Evolutionary conservation across 2,113 vertebrate species (phyloP).

Genomic region (Carassius carassius): DNA sequence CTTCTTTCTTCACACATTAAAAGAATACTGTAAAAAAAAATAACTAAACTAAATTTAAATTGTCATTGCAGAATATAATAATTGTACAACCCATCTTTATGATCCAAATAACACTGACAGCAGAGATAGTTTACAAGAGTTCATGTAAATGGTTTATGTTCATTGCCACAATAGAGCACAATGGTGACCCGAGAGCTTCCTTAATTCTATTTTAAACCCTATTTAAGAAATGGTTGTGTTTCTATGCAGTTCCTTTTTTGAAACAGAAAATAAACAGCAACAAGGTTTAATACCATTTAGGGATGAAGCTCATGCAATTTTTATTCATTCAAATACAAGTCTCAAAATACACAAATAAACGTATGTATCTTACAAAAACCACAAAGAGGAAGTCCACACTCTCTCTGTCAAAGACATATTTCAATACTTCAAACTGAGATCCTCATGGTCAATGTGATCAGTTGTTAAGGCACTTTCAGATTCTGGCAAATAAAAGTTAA

Average conservation of each 20-base stretch:
- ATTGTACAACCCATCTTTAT: background rate
- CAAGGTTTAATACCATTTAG: background rate
- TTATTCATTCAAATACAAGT: background rate
- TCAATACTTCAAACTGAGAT: background rate
- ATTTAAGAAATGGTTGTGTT: background rate
- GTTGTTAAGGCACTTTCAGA: background rate
- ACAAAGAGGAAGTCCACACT: background rate
- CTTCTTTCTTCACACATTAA: background rate
- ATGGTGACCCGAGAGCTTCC: background rate
- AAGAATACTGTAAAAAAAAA: background rate
- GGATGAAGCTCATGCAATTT: background rate
- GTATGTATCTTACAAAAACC: background rate
- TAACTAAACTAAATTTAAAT: background rate
- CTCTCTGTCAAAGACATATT: background rate
- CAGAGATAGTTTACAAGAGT: background rate
- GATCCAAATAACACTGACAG: background rate
- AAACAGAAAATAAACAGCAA: background rate
- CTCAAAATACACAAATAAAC: background rate
- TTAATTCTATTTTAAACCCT: background rate
- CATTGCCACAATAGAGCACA: rapidly evolving
- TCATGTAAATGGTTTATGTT: background rate
- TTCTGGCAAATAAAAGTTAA: too few species aligned
- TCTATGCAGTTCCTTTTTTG: background rate
- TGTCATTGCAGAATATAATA: background rate
- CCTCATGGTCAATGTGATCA: background rate